These are phyloP conservation scores for Anas capensis DNA, from an alignment of 2,797 vertebrate species.

Conservation along the genomic window DNA sequence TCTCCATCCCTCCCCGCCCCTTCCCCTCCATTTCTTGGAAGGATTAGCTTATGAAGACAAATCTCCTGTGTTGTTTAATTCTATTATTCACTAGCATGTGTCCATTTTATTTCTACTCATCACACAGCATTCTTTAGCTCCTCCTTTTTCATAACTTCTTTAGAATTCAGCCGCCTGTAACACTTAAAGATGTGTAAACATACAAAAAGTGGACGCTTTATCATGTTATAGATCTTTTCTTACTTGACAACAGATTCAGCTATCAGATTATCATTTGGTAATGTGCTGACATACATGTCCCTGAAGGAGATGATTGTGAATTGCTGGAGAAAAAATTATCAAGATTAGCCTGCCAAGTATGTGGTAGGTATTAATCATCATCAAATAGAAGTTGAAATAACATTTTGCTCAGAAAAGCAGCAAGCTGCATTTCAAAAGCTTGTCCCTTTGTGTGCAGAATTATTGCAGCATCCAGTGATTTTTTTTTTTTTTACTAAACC, in stretches of 20 bases:
- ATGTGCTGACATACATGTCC: constrained; percentile 23
- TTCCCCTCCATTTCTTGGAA: constrained; percentile 16
- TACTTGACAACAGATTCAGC: not conserved
- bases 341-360: constrained; percentile 24
- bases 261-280: constrained; percentile 29
- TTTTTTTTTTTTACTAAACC: not conserved
- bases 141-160: not conserved
- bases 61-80: constrained; percentile 15
- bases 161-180: not conserved
- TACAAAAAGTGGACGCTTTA: not conserved
- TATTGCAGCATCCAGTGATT: not conserved
- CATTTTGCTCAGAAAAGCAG: not conserved
- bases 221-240: not conserved
- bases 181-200: not conserved
- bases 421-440: not conserved
- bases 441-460: not conserved
- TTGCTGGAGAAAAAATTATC: constrained; percentile 1
- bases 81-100: not conserved
- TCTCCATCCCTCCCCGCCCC: not conserved
- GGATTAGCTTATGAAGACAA: not conserved
- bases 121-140: not conserved
- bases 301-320: constrained; percentile 5
- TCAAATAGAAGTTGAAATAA: not conserved
- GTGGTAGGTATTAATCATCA: constrained; percentile 48
- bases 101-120: not conserved